These are phyloP conservation scores for Nanorana parkeri DNA, from an alignment of 2,113 vertebrate species.

Conservation along the genomic window DNA sequence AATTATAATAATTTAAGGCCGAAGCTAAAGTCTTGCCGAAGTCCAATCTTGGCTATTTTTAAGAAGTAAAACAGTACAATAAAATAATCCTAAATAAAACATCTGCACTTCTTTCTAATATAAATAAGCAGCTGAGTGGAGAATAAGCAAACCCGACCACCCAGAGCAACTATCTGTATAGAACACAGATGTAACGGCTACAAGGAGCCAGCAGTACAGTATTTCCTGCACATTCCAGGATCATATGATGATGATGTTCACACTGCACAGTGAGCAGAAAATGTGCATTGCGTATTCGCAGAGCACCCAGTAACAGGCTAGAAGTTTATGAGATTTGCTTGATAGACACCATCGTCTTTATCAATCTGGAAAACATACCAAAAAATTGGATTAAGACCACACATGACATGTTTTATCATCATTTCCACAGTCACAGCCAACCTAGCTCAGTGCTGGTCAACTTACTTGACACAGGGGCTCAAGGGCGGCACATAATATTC, in stretches of 20 bases:
- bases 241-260: background rate
- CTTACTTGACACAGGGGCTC: too few relatives aligned
- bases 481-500: too few relatives aligned
- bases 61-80: slow-evolving; percentile 32
- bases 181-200: slow-evolving; percentile 43
- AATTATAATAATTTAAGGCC: too few relatives aligned
- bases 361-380: slow-evolving; percentile 58
- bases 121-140: background rate
- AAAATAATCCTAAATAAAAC: slow-evolving; percentile 47
- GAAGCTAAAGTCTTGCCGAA: background rate
- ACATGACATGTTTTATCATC: too few relatives aligned
- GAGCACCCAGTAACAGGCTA: slow-evolving; percentile 25
- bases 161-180: background rate
- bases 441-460: too few relatives aligned
- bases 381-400: background rate
- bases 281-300: background rate
- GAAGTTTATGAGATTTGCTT: slow-evolving; percentile 51
- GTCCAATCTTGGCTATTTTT: background rate
- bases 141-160: slow-evolving; percentile 15
- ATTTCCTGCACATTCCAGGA: background rate
- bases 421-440: too few relatives aligned
- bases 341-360: slow-evolving; percentile 21
- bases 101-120: background rate
- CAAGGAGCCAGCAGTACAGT: background rate
- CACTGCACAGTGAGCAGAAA: background rate